phyloP scores from a whole-genome alignment of 2,888 invertebrate genomes.

The Loripinus fragilis region DNA sequence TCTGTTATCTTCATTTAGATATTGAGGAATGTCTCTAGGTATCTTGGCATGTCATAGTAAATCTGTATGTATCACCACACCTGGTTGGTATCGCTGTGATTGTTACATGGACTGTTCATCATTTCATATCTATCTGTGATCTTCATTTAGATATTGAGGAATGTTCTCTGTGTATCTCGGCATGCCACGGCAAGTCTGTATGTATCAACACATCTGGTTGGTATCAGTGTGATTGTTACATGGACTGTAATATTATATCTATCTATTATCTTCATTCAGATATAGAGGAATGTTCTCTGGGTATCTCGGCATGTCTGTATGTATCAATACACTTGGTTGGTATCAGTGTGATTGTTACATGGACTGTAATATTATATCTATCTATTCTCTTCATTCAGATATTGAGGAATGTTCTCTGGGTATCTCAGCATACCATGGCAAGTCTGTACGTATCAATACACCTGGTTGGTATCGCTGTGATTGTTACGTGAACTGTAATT shows the following conservation, averaged over 20 bases:
- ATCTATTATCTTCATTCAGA: slow-evolving; percentile 84
- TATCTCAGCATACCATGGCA: slow-evolving; percentile 89
- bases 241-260: too few relatives aligned
- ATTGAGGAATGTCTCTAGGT: slow-evolving; percentile 91
- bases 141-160: slow-evolving; percentile 90
- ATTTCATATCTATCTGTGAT: neutral
- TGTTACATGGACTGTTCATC: too few relatives aligned
- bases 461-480: slow-evolving; percentile 86
- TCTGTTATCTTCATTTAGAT: slow-evolving; percentile 88
- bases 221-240: slow-evolving; percentile 79
- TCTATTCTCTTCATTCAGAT: too few relatives aligned
- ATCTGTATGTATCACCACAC: slow-evolving; percentile 92
- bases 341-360: slow-evolving; percentile 86
- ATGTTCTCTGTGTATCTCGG: slow-evolving; percentile 89
- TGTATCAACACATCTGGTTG: slow-evolving; percentile 92
- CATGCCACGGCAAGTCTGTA: slow-evolving; percentile 90
- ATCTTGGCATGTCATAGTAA: slow-evolving; percentile 90
- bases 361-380: too few relatives aligned
- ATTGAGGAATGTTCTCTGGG: slow-evolving; percentile 92
- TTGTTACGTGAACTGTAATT: too few relatives aligned
- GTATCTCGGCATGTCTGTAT: slow-evolving; percentile 89
- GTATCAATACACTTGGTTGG: slow-evolving; percentile 91
- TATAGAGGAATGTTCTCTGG: slow-evolving; percentile 92
- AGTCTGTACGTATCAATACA: slow-evolving; percentile 92
- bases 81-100: slow-evolving; percentile 86